Conservation (phyloP, 2,888 invertebrate genomes). For the Brachypalpus laphriformis region DNA sequence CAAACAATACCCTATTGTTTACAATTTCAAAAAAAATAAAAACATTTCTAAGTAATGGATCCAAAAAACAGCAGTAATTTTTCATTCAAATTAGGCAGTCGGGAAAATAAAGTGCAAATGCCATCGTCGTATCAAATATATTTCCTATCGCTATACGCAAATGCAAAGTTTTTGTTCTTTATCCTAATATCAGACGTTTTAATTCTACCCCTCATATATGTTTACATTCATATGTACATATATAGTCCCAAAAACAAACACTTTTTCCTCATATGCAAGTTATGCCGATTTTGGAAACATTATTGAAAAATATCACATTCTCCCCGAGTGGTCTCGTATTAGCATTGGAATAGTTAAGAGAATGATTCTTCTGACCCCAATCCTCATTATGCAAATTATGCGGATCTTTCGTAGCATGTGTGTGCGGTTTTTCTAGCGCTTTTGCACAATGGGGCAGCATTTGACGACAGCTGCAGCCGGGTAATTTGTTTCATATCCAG, state of each 20-base stretch:
- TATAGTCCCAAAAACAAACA: slow-evolving; percentile 32
- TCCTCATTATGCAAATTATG: slow-evolving; percentile 69
- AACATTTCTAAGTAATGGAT: no score
- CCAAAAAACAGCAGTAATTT: background rate
- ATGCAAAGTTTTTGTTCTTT: slow-evolving; percentile 33
- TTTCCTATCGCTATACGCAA: slow-evolving; percentile 12
- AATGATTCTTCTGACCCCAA: slow-evolving; percentile 66
- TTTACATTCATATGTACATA: background rate
- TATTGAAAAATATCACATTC: slow-evolving; percentile 67
- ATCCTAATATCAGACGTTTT: slow-evolving; percentile 36
- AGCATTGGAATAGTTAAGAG: slow-evolving; percentile 69
- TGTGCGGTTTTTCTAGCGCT: slow-evolving; percentile 63
- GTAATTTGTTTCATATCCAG: slow-evolving; percentile 64
- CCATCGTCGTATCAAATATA: background rate
- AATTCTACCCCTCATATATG: slow-evolving; percentile 41
- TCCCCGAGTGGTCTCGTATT: slow-evolving; percentile 50
- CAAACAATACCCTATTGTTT: no score
- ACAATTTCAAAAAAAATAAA: no score
- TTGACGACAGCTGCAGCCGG: slow-evolving; percentile 66
- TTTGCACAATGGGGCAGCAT: slow-evolving; percentile 59
- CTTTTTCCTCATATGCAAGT: slow-evolving; percentile 21
- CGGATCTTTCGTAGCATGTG: slow-evolving; percentile 64
- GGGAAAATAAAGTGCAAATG: no score
- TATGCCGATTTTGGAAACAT: slow-evolving; percentile 46
- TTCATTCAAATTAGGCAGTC: background rate